Evolutionary conservation across 2,888 invertebrate species (phyloP).

Genomic region (Nectonema munidae): DNA sequence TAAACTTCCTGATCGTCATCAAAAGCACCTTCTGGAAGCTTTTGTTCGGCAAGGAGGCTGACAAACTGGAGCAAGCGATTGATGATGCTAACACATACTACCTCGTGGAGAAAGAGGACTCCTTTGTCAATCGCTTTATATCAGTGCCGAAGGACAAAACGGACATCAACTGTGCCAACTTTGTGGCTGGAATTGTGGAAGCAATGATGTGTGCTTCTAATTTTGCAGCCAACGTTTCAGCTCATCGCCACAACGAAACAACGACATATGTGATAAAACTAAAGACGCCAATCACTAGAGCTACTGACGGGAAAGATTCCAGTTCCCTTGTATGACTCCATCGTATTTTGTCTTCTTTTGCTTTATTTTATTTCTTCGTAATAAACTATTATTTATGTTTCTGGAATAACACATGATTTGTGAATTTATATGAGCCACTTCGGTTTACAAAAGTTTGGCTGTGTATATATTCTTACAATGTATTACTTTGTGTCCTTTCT

Average conservation of each 20-base stretch:
- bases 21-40: slow-evolving; percentile 90
- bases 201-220: slow-evolving; percentile 67
- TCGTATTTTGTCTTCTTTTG: too few relatives aligned
- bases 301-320: too few relatives aligned
- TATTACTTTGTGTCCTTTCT: too few relatives aligned
- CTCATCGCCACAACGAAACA: slow-evolving; percentile 81
- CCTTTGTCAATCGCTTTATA: slow-evolving; percentile 72
- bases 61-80: slow-evolving; percentile 85
- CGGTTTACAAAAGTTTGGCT: too few relatives aligned
- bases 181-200: slow-evolving; percentile 83
- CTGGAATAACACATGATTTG: too few relatives aligned
- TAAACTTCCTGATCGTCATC: slow-evolving; percentile 70
- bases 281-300: too few relatives aligned
- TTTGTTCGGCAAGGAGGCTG: slow-evolving; percentile 84
- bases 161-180: slow-evolving; percentile 83
- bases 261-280: slow-evolving; percentile 98
- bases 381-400: too few relatives aligned
- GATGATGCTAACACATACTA: slow-evolving; percentile 92
- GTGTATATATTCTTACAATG: too few relatives aligned
- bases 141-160: slow-evolving; percentile 88
- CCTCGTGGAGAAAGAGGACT: slow-evolving; percentile 88
- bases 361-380: too few relatives aligned
- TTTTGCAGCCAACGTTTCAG: slow-evolving; percentile 89
- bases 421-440: too few relatives aligned
- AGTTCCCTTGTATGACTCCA: too few relatives aligned